Conservation (phyloP, 2,888 invertebrate genomes). For the Epinotia nisella region DNA sequence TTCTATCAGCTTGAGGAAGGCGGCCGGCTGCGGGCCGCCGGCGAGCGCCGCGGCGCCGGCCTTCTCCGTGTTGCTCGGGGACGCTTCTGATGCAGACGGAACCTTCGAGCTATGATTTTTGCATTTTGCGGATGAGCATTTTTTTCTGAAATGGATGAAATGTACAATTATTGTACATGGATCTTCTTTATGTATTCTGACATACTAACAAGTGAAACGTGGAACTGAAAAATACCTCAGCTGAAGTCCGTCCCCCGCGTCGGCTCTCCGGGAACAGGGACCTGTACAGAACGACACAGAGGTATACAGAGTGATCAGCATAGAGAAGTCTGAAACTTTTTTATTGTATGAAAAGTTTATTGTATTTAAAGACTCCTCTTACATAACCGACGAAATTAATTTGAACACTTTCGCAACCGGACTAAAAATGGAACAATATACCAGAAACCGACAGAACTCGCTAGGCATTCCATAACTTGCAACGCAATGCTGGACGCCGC, state of each 20-base stretch:
- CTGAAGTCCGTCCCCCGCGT: background rate
- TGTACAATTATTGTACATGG: background rate
- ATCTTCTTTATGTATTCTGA: background rate
- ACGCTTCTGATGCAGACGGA: conserved; percentile 58
- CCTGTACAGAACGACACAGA: conserved; percentile 15
- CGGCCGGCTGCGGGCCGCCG: conserved; percentile 54
- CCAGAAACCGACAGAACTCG: too few relatives aligned
- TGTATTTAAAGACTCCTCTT: background rate
- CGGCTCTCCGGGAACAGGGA: background rate
- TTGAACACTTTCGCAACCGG: too few relatives aligned
- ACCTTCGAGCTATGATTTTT: conserved; percentile 33
- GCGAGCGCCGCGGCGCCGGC: conserved; percentile 55
- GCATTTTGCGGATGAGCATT: conserved; percentile 21
- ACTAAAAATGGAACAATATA: too few relatives aligned
- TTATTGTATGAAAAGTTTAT: background rate
- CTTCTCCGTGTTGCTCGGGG: conserved; percentile 64
- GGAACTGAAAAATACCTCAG: conserved; percentile 19
- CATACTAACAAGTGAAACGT: background rate
- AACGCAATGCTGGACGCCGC: too few relatives aligned
- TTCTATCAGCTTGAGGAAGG: conserved; percentile 66
- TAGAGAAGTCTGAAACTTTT: background rate
- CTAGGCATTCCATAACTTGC: too few relatives aligned
- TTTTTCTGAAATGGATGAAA: conserved; percentile 19
- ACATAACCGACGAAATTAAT: too few relatives aligned
- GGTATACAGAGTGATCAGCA: background rate